Base-by-base conservation (phyloP, 1,140 invertebrate genomes). In the Drosophila serrata region DNA sequence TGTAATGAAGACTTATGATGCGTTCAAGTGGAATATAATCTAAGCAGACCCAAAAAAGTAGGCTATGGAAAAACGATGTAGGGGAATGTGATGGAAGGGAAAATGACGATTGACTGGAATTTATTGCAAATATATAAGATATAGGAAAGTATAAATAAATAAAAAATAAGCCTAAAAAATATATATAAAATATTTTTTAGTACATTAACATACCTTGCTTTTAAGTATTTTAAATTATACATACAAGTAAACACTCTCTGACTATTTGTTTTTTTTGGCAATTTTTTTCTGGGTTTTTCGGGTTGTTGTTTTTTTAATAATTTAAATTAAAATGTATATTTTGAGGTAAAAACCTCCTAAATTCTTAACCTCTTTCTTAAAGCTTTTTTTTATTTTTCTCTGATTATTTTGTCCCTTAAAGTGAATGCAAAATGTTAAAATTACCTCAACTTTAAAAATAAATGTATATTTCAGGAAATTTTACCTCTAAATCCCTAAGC, bases 1-100 rank as follows among this genome's bases (percentile, higher is more conserved):
- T 53, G 49, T 53, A 53, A 53, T 53, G 51, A 53, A 53, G 51
- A 53, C 51, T 53, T 53, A 53, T 37, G 51, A 53, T 35, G 31
- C 51, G 51, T 19, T 53, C 51, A 53, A 53, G 51, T 53, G 51
- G 51, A 53, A 37, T 35, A 35, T 53, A 53, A 53, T 53, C 49
- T 19, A 17, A 22, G 9, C 17, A 53, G 51, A 7, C 17, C 51
- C 7, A 11, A 37, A 35, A 53, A 53, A 22, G 13, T 22, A 15
- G 31, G 49, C 49, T 22, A 53, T 13, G 17, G 3, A 53, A 53
- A 3, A 5, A 11, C n/a, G 4, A 3, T 0, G n/a, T 13, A 0
- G 7, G 48, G 29, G 7, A 51, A 19, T n/a, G 13, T 22, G 8
- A 33, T 33, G 0, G 17, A 6, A 4, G 31, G 49, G 17, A 19